A percentile compares a stretch with the other conserved stretches of the same genome.
phyloP scores from a whole-genome alignment of 2,113 vertebrate genomes.

The Rhinoptilus africanus region DNA sequence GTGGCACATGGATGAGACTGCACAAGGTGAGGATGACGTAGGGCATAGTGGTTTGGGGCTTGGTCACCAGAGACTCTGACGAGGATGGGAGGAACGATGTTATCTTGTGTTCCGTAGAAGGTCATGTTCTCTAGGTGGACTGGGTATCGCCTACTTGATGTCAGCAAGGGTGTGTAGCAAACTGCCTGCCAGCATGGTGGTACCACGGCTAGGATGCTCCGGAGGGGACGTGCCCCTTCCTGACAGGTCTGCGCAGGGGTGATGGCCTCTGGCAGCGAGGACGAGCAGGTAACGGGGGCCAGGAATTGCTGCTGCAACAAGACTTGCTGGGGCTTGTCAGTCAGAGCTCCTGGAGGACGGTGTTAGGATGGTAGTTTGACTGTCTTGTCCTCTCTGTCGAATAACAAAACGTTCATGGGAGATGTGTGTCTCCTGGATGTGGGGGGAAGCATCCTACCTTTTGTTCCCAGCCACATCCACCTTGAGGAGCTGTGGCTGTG shows the following conservation, averaged over 20 bases:
- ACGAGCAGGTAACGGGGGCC: rapidly evolving
- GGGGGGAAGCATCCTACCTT: not conserved
- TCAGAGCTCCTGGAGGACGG: not conserved
- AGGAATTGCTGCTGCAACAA: not conserved
- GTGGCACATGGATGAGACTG: not conserved
- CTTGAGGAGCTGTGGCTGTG: not conserved
- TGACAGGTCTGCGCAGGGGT: not conserved
- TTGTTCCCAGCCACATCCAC: not conserved
- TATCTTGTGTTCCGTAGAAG: not conserved
- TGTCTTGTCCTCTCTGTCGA: not conserved
- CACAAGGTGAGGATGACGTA: not conserved
- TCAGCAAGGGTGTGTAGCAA: not conserved
- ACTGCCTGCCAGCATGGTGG: not conserved
- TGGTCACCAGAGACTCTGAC: not conserved
- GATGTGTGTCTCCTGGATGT: not conserved
- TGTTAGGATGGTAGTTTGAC: not conserved
- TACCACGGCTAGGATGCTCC: not conserved
- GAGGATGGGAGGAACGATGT: not conserved
- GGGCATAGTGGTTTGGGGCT: not conserved
- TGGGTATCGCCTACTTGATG: not conserved
- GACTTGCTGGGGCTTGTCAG: not conserved
- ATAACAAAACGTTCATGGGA: rapidly evolving
- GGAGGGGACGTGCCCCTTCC: not conserved
- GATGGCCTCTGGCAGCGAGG: not conserved
- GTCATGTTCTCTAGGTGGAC: not conserved